These are phyloP conservation scores for Amiota minor DNA, from an alignment of 2,888 invertebrate species.

Conservation along the genomic window DNA sequence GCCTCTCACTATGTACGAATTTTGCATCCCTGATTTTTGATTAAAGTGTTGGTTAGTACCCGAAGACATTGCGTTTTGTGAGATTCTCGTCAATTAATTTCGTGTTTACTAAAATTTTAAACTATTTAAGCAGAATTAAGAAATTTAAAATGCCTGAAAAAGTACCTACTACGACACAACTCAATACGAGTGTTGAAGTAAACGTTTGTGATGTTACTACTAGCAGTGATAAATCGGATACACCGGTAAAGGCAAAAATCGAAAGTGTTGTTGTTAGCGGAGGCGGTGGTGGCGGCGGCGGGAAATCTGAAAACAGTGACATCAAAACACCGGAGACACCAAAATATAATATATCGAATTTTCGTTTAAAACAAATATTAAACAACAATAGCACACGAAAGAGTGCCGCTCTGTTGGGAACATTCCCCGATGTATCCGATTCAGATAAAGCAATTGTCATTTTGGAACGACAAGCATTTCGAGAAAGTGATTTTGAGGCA, in stretches of 20 bases:
- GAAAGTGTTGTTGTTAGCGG: too few relatives aligned
- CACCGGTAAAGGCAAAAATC: too few relatives aligned
- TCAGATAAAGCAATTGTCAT: slow-evolving; percentile 81
- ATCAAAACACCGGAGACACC: slow-evolving; percentile 40
- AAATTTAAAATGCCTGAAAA: slow-evolving; percentile 47
- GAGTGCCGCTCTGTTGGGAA: slow-evolving; percentile 78
- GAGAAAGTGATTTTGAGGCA: slow-evolving; percentile 72
- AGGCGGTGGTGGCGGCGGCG: too few relatives aligned
- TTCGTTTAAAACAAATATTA: slow-evolving; percentile 80
- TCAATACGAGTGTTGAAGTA: slow-evolving; percentile 43
- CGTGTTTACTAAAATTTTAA: too few relatives aligned
- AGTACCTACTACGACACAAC: slow-evolving; percentile 39
- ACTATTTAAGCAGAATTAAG: not conserved
- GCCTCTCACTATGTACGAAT: too few relatives aligned
- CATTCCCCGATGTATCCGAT: slow-evolving; percentile 75
- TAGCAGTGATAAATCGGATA: too few relatives aligned
- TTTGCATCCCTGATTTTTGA: too few relatives aligned
- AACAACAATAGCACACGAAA: slow-evolving; percentile 83
- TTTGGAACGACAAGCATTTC: slow-evolving; percentile 88
- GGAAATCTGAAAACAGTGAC: not conserved
- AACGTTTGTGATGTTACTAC: not conserved
- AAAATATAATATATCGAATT: slow-evolving; percentile 77
- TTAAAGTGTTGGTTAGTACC: too few relatives aligned
- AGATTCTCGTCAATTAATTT: too few relatives aligned
- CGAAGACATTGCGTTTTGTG: too few relatives aligned